Evolutionary conservation across 2,113 vertebrate genomes (phyloP).

Genomic region (Cyprinodon variegatus): DNA sequence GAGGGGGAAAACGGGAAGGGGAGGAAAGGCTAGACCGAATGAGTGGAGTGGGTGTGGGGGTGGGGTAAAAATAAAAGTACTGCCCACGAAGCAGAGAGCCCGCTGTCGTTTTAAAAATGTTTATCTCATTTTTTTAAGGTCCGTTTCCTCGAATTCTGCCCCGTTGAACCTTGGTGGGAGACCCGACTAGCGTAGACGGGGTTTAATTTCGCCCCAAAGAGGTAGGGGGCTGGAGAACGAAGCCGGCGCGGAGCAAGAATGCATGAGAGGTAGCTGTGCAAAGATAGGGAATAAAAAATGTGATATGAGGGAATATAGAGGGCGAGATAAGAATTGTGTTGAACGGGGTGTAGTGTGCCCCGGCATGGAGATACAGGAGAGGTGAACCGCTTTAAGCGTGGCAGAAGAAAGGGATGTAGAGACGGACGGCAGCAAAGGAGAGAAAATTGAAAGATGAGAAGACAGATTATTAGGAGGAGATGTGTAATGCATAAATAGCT

Average conservation of each 20-base stretch:
- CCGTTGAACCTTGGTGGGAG: conserved; percentile 47
- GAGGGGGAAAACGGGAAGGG: conserved; percentile 19
- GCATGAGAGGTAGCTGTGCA: conserved; percentile 33
- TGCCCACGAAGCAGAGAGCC: conserved; percentile 58
- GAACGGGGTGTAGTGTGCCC: conserved; percentile 34
- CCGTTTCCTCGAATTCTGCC: conserved; percentile 56
- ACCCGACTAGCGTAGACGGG: conserved; percentile 33
- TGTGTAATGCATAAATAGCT: conserved; percentile 63
- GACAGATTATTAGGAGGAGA: conserved; percentile 72
- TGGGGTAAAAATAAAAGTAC: conserved; percentile 64
- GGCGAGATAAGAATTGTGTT: conserved; percentile 66
- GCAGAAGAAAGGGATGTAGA: conserved; percentile 52
- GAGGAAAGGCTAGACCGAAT: conserved; percentile 32
- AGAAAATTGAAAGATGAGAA: conserved; percentile 78
- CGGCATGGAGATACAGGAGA: conserved; percentile 65
- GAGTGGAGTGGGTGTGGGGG: conserved; percentile 48
- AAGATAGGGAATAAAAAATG: conserved; percentile 53
- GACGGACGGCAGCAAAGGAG: conserved; percentile 53
- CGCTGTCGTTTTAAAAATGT: conserved; percentile 61
- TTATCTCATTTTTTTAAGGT: conserved; percentile 73
- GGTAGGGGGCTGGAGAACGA: not conserved
- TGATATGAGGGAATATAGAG: conserved; percentile 60
- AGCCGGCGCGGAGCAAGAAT: conserved; percentile 28
- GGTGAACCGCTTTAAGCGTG: conserved; percentile 61
- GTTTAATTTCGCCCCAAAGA: conserved; percentile 60